Percentiles rank a stretch among this genome's conserved stretches.
These are phyloP conservation scores for Dyspetes luteomarginatus DNA, from an alignment of 2,888 invertebrate genomes.

Conservation along the genomic window DNA sequence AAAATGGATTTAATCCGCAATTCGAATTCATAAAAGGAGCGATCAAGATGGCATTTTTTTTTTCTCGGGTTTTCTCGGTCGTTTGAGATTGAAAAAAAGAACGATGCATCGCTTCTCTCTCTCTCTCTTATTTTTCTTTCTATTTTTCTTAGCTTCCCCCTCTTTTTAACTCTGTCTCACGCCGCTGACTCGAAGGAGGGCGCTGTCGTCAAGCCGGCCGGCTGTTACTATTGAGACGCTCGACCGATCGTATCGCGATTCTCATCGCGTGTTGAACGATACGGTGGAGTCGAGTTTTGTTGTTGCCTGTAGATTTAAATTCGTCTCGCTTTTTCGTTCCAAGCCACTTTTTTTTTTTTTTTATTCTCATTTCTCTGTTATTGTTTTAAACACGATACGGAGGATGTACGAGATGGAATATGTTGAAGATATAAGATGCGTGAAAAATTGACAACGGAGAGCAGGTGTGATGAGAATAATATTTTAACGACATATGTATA, in stretches of 20 bases:
- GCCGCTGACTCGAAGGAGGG: conserved; percentile 43
- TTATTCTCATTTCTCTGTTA: background rate
- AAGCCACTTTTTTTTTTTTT: background rate
- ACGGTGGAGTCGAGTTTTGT: too few relatives aligned
- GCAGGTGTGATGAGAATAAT: too few relatives aligned
- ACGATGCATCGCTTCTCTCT: conserved; percentile 45
- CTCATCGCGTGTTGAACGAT: too few relatives aligned
- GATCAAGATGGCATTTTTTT: conserved; percentile 29
- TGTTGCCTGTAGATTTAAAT: too few relatives aligned
- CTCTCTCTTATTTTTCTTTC: conserved; percentile 12
- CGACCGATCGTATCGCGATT: conserved; percentile 62
- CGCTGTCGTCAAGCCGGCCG: too few relatives aligned
- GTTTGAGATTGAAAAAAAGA: background rate
- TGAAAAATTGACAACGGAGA: too few relatives aligned
- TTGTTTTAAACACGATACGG: too few relatives aligned
- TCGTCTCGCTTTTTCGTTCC: conserved; percentile 24
- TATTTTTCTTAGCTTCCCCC: background rate
- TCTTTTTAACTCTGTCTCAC: conserved; percentile 4
- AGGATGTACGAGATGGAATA: too few relatives aligned
- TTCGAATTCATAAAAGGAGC: conserved; percentile 44
- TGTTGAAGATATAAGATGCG: too few relatives aligned
- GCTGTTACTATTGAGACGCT: too few relatives aligned
- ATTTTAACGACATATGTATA: too few relatives aligned
- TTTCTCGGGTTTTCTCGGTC: background rate
- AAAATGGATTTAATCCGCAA: conserved; percentile 6